A percentile compares a stretch with the other conserved stretches of the same genome.
phyloP scores from a whole-genome alignment of 2,113 vertebrate species.

The Neolamprologus caudopunctatus region DNA sequence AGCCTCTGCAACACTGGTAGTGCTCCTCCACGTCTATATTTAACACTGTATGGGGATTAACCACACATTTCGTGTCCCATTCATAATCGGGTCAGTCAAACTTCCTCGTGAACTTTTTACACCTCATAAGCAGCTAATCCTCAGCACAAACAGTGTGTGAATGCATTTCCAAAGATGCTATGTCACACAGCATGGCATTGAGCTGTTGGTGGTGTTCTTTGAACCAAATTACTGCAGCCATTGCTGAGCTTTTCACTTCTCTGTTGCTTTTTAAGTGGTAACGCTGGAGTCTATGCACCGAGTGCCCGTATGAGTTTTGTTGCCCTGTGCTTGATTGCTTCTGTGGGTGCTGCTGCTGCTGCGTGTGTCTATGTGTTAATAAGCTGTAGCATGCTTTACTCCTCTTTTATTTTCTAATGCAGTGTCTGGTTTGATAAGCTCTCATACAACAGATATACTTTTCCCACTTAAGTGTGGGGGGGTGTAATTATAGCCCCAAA shows the following conservation, averaged over 20 bases:
- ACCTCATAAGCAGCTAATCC: slow-evolving; percentile 68
- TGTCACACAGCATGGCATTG: slow-evolving; percentile 22
- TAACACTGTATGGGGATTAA: neutral
- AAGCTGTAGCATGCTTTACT: slow-evolving; percentile 11
- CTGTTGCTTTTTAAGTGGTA: slow-evolving; percentile 30
- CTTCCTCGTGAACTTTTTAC: slow-evolving; percentile 40
- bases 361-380: slow-evolving; percentile 6
- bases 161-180: slow-evolving; percentile 34
- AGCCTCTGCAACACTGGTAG: neutral
- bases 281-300: neutral
- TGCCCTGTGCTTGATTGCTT: slow-evolving; percentile 41
- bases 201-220: slow-evolving; percentile 9
- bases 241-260: slow-evolving; percentile 39
- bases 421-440: slow-evolving; percentile 16
- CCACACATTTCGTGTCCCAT: neutral
- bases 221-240: neutral
- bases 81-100: slow-evolving; percentile 17
- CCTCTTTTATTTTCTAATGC: neutral
- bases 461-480: neutral
- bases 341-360: neutral
- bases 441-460: neutral
- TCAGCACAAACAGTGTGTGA: slow-evolving; percentile 14
- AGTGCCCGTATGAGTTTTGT: neutral
- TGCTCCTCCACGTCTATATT: neutral
- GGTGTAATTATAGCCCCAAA: neutral